Percentiles rank a stretch among this genome's conserved stretches.
phyloP scores from a whole-genome alignment of 2,888 invertebrate species.

The Tetropium fuscum region DNA sequence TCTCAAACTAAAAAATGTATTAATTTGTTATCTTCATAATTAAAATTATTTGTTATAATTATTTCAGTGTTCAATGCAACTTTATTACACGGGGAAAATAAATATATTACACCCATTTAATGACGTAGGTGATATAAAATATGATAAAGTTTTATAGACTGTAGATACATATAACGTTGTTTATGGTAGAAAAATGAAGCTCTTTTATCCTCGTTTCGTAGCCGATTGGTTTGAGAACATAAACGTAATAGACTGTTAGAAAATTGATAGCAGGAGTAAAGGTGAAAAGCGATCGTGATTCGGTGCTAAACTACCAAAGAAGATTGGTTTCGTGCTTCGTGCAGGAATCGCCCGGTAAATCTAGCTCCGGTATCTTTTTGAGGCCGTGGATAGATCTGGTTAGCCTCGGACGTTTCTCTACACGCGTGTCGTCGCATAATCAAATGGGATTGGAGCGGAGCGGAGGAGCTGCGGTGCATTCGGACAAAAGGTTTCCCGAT shows the following conservation, averaged over 20 bases:
- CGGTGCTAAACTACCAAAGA: conserved; percentile 56
- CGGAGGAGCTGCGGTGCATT: conserved; percentile 55
- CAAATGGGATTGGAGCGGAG: conserved; percentile 53
- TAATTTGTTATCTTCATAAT: too few species aligned
- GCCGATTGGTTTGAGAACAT: conserved; percentile 57
- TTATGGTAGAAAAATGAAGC: conserved; percentile 58
- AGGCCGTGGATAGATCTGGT: conserved; percentile 24
- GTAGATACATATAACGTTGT: conserved; percentile 47
- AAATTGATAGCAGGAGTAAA: conserved; percentile 61
- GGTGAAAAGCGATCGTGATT: conserved; percentile 61
- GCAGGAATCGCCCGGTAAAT: conserved; percentile 37
- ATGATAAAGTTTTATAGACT: conserved; percentile 26
- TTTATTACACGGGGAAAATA: too few species aligned
- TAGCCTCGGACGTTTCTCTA: conserved; percentile 24
- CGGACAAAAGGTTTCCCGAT: conserved; percentile 48
- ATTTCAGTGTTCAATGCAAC: too few species aligned
- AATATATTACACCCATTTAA: too few species aligned
- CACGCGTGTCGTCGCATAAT: conserved; percentile 61
- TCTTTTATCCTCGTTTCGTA: conserved; percentile 57
- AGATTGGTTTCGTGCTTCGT: conserved; percentile 59
- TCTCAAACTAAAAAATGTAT: too few species aligned
- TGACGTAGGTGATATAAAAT: conserved; percentile 12
- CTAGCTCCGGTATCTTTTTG: conserved; percentile 32
- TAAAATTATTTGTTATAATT: too few species aligned
- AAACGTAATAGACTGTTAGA: conserved; percentile 60